Percentiles rank a stretch among this genome's conserved stretches.
Conservation (phyloP, 2,888 invertebrate species). For the Eurytoma californica region DNA sequence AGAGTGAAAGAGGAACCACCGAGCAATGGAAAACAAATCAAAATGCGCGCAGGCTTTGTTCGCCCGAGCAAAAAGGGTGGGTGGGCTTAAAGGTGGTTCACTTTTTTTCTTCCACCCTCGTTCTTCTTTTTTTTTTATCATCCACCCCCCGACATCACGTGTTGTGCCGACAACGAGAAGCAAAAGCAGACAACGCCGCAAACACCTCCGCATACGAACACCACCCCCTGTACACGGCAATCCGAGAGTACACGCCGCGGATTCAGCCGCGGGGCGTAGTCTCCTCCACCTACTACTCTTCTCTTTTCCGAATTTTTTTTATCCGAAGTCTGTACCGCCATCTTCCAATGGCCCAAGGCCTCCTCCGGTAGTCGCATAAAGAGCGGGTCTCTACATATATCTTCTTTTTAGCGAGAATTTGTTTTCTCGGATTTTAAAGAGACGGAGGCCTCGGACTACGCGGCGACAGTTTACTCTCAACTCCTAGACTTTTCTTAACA, state of each 20-base stretch:
- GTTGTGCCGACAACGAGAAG: constrained; percentile 67
- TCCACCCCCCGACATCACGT: constrained; percentile 60
- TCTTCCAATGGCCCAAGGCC: constrained; percentile 18
- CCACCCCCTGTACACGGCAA: not conserved
- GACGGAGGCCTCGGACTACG: no score
- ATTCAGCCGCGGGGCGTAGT: not conserved
- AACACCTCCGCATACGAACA: not conserved
- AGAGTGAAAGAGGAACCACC: not conserved
- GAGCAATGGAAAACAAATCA: constrained; percentile 49
- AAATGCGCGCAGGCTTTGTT: constrained; percentile 46
- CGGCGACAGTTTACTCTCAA: not conserved
- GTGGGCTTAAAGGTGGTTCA: constrained; percentile 30
- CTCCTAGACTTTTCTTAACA: no score
- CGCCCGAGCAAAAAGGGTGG: constrained; percentile 5
- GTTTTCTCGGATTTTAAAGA: not conserved
- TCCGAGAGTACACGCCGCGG: not conserved
- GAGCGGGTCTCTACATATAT: not conserved
- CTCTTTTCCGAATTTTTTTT: constrained; percentile 20
- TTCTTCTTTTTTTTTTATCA: constrained; percentile 62
- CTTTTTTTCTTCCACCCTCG: constrained; percentile 4
- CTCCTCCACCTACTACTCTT: not conserved
- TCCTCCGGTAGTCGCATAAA: not conserved
- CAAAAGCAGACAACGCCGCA: constrained; percentile 59
- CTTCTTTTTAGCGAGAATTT: not conserved
- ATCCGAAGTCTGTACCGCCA: not conserved